These are phyloP conservation scores for Takifugu bimaculatus DNA, from an alignment of 2,113 vertebrate genomes.

Conservation along the genomic window DNA sequence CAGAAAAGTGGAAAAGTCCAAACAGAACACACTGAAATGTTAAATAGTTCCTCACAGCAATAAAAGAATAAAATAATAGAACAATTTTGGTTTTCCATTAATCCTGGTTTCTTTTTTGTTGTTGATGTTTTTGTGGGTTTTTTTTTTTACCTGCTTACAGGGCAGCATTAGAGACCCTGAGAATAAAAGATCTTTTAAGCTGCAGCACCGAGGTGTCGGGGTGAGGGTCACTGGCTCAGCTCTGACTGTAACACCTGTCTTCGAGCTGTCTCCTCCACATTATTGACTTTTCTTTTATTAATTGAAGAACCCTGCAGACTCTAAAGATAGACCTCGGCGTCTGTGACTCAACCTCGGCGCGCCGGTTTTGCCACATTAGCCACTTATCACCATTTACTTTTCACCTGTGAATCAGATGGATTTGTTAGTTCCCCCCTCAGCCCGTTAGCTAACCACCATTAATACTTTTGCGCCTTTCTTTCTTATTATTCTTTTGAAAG, in stretches of 20 bases:
- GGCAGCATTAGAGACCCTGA: too few relatives aligned
- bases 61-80: neutral
- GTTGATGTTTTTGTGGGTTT: too few relatives aligned
- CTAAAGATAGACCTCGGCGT: constrained; percentile 48
- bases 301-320: constrained; percentile 31
- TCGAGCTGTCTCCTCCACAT: constrained; percentile 15
- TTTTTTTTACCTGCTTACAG: too few relatives aligned
- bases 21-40: neutral
- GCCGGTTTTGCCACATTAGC: constrained; percentile 32
- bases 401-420: constrained; percentile 18
- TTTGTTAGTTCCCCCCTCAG: too few relatives aligned
- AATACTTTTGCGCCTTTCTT: neutral
- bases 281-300: constrained; percentile 45
- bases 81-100: too few relatives aligned
- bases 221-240: neutral
- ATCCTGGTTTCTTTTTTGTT: too few relatives aligned
- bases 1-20: neutral
- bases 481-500: neutral
- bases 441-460: too few relatives aligned
- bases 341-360: constrained; percentile 54
- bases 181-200: too few relatives aligned
- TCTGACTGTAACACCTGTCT: constrained; percentile 2
- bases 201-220: too few relatives aligned
- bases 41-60: neutral
- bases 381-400: constrained; percentile 36